Evolutionary conservation across 1,140 invertebrate species (phyloP).

Genomic region (Sipha flava): DNA sequence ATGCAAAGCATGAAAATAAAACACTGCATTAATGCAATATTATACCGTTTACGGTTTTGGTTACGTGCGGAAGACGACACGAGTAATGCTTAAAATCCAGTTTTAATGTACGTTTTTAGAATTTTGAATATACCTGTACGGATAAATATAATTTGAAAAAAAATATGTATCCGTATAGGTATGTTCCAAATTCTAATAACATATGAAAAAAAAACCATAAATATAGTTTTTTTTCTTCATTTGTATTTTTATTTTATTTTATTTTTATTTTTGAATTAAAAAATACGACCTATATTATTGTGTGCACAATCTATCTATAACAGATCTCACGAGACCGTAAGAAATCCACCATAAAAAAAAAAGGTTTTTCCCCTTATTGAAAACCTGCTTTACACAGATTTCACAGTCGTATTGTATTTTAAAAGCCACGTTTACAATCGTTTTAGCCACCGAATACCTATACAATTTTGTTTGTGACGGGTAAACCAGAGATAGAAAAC

Average conservation of each 20-base stretch:
- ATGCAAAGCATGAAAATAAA: too few relatives aligned
- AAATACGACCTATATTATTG: background rate
- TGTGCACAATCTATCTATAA: background rate
- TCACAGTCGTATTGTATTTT: background rate
- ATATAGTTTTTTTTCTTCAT: background rate
- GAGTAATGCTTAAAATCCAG: background rate
- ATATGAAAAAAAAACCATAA: background rate
- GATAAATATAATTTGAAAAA: background rate
- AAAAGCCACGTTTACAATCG: constrained; percentile 11
- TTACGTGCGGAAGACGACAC: too few relatives aligned
- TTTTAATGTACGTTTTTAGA: background rate
- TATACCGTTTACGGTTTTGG: too few relatives aligned
- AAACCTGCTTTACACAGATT: background rate
- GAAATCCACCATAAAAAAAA: constrained; percentile 4
- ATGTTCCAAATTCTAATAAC: too few relatives aligned
- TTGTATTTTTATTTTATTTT: background rate
- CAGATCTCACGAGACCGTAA: background rate
- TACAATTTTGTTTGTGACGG: background rate
- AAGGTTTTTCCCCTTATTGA: background rate
- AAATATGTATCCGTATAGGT: too few relatives aligned
- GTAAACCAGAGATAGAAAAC: background rate
- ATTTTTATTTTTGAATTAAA: background rate
- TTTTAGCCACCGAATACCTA: background rate
- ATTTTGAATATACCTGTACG: background rate
- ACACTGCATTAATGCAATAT: too few relatives aligned